Evolutionary conservation across 2,888 invertebrate species (phyloP), one percentile per base, ranked within the genome.

Genomic region (Plebejus melissa): DNA sequence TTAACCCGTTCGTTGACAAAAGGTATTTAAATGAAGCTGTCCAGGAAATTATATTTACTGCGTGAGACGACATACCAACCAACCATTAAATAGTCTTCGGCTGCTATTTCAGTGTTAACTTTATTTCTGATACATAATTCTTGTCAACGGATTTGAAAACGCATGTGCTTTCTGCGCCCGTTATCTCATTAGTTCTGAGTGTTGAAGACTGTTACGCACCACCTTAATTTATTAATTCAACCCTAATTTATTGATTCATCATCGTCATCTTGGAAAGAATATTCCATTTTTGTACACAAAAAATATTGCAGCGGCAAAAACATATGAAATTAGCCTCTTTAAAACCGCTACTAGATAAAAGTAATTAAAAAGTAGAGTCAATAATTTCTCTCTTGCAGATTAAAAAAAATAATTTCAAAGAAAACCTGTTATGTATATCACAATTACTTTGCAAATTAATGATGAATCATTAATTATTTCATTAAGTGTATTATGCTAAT

Each of bases 11-110:
- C 90, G 90, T 91, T 91, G 93, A 93, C 93, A 93, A 93, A 93
- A 93, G 93, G 91, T 91, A 93, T 93, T 93, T 93, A 93, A 93
- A 93, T 93, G 85, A 92, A 93, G 88, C 92, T 93, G 93, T 93
- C 93, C 84, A 80, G 85, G 84, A 85, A 86, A 84, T 87, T 81
- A 92, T 92, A 93, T 93, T 93, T 91, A 93, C 88, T 90, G 92
- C 89, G 82, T 83, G 84, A 84, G 85, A 82, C 82, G 85, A 87
- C 87, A 89, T 89, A 86, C 89, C 84, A 78, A 77, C 81, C 83
- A 80, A 82, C 84, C 86, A 84, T 88, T 87, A 86, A 85, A 85
- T 84, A 83, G 82, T 84, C 82, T 82, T 82, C 85, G 83, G 83
- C 82, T 82, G 82, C 81, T 79, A 79, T 82, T 84, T 85, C 83